Evolutionary conservation across 2,797 vertebrate species (phyloP).

Genomic region (Zalophus californianus): DNA sequence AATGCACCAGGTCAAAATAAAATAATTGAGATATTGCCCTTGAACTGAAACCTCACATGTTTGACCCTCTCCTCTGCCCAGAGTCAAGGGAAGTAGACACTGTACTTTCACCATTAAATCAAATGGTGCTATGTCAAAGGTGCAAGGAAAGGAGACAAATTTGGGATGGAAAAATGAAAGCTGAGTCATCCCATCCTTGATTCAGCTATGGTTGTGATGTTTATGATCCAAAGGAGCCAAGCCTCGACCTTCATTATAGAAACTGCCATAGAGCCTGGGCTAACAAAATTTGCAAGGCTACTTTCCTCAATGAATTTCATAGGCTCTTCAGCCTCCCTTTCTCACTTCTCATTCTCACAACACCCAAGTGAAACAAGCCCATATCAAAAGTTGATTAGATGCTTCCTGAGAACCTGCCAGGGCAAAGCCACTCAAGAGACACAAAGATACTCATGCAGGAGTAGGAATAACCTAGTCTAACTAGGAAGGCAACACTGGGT

Average conservation of each 20-base stretch:
- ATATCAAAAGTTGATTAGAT: constrained; percentile 34
- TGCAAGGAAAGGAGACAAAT: background rate
- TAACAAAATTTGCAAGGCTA: background rate
- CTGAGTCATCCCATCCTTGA: background rate
- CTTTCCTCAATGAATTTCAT: background rate
- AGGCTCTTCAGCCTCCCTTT: background rate
- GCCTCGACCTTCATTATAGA: background rate
- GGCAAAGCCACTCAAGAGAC: background rate
- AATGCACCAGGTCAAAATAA: constrained; percentile 5
- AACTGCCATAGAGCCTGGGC: background rate
- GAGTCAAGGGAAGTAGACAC: background rate
- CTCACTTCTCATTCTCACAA: constrained; percentile 3
- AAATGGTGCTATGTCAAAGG: background rate
- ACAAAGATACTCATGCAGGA: background rate
- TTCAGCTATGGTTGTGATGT: background rate
- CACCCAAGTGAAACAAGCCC: constrained; percentile 28
- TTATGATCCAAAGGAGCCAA: background rate
- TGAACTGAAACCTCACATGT: background rate
- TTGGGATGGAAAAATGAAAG: background rate
- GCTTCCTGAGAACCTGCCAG: background rate
- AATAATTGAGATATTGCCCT: background rate
- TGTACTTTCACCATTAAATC: background rate
- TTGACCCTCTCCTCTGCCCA: background rate
- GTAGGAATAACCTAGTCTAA: background rate
- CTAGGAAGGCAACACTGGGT: background rate